phyloP scores from a whole-genome alignment of 2,113 vertebrate genomes.

The Corythaixoides concolor region DNA sequence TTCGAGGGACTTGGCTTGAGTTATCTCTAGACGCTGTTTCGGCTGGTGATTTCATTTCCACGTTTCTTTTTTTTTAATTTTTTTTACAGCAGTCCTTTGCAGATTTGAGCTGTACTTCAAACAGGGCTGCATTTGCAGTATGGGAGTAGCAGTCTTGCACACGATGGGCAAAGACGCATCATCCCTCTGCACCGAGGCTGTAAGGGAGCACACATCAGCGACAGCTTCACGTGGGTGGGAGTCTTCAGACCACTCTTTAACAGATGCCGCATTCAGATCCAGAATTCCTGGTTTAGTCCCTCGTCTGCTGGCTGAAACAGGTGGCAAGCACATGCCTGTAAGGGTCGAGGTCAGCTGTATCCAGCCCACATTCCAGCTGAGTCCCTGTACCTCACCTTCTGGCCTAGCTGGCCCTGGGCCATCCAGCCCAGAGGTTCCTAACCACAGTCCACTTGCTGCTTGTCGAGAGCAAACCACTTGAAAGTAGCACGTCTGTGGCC shows the following conservation, averaged over 20 bases:
- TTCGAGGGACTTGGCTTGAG: constrained; percentile 18
- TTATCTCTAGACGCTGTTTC: constrained; percentile 30
- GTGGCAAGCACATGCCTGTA: constrained; percentile 33
- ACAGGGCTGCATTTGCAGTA: background rate
- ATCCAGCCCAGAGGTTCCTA: background rate
- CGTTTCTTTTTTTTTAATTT: background rate
- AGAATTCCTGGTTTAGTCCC: constrained; percentile 35
- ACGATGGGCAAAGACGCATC: background rate
- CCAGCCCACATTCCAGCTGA: background rate
- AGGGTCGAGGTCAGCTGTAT: constrained; percentile 7
- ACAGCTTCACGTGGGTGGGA: background rate
- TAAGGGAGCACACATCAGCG: background rate
- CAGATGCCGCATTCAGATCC: constrained; percentile 35
- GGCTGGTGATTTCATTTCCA: constrained; percentile 9
- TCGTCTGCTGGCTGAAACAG: constrained; percentile 14
- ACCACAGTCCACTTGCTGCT: accelerated
- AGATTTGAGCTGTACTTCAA: background rate
- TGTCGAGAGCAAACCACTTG: background rate
- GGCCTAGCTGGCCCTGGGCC: background rate
- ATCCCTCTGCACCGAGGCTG: background rate
- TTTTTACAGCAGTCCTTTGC: background rate
- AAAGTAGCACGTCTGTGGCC: background rate
- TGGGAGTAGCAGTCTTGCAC: background rate
- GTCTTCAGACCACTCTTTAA: background rate
- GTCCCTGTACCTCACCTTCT: background rate